phyloP scores from a whole-genome alignment of 2,113 vertebrate species.

The Thryonomys swinderianus region DNA sequence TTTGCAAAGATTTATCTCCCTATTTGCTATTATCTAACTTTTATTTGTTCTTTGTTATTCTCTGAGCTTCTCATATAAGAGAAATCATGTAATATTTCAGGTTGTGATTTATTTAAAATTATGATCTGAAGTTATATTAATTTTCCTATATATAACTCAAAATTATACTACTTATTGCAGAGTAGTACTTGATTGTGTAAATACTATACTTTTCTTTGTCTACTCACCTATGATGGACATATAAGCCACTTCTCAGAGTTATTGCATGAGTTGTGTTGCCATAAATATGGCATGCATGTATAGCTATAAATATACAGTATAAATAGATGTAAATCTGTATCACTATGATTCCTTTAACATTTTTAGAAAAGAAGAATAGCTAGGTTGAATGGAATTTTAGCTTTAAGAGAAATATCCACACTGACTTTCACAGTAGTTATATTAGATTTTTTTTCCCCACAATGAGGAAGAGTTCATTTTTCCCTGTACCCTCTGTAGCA shows the following conservation, averaged over 20 bases:
- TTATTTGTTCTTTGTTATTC: not conserved
- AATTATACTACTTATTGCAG: not conserved
- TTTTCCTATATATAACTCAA: not conserved
- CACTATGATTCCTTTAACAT: not conserved
- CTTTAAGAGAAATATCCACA: not conserved
- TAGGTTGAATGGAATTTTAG: not conserved
- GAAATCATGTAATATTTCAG: not conserved
- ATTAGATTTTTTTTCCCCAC: not conserved
- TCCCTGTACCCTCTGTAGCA: not conserved
- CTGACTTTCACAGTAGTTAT: not conserved
- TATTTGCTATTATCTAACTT: not conserved
- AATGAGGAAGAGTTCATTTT: not conserved
- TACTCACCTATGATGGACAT: not conserved
- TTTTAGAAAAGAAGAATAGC: not conserved
- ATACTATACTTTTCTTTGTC: not conserved
- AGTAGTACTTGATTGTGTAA: not conserved
- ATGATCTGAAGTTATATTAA: not conserved
- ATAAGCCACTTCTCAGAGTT: not conserved
- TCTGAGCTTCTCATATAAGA: not conserved
- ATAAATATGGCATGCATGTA: not conserved
- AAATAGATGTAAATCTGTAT: too few species aligned
- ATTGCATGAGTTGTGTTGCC: not conserved
- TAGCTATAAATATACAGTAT: too few species aligned
- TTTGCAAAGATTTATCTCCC: not conserved
- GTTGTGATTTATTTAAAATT: not conserved